A percentile compares a stretch with the other conserved stretches of the same genome.
These are phyloP conservation scores for Notarius quadriscutis DNA, from an alignment of 2,113 vertebrate species.

Conservation along the genomic window DNA sequence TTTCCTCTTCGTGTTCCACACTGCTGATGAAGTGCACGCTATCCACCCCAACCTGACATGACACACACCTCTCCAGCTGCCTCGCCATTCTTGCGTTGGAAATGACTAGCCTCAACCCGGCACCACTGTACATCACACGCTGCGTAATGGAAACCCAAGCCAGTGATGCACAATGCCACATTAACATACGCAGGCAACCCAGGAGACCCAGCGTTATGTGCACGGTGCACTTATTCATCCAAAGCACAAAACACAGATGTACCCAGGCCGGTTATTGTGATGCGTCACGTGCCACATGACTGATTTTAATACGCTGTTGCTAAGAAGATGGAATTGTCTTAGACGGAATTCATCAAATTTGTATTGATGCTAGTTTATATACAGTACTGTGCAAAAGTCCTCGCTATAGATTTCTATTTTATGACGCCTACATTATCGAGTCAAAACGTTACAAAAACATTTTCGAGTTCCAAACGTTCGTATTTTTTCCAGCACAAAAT, in stretches of 20 bases:
- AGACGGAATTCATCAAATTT: not conserved
- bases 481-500: too few species aligned
- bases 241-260: constrained; percentile 27
- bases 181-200: constrained; percentile 42
- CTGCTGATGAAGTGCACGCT: constrained; percentile 36
- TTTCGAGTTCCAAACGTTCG: too few species aligned
- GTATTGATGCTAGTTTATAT: not conserved
- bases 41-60: constrained; percentile 25
- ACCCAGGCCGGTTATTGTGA: not conserved
- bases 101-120: constrained; percentile 22
- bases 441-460: too few species aligned
- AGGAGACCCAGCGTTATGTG: constrained; percentile 12
- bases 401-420: too few species aligned
- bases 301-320: not conserved
- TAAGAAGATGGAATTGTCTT: not conserved
- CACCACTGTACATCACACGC: constrained; percentile 29
- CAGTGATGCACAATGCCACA: constrained; percentile 43
- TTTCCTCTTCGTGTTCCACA: constrained; percentile 30
- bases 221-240: constrained; percentile 24
- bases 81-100: constrained; percentile 19
- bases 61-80: constrained; percentile 16
- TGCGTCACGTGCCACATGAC: not conserved
- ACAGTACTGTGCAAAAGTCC: too few species aligned
- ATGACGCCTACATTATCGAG: too few species aligned
- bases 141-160: constrained; percentile 47